Conservation (phyloP, 2,888 invertebrate species). For the Drosophila rellima region DNA sequence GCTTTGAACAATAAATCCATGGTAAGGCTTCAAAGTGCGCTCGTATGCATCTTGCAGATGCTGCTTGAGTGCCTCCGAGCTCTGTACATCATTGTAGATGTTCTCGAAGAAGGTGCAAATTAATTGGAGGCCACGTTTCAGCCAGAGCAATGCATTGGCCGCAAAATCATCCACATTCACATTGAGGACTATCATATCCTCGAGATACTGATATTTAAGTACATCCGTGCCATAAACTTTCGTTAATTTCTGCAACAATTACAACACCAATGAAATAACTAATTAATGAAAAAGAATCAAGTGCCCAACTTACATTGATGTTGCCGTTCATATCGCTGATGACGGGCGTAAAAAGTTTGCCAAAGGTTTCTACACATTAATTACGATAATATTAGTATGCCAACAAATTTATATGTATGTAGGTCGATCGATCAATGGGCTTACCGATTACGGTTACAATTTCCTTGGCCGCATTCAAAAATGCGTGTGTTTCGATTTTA, state of each 20-base stretch:
- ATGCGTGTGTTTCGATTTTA: slow-evolving; percentile 88
- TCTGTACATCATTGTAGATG: slow-evolving; percentile 81
- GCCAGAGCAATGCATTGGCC: slow-evolving; percentile 90
- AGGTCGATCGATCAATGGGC: slow-evolving; percentile 73
- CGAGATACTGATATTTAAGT: slow-evolving; percentile 87
- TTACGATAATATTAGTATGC: slow-evolving; percentile 1
- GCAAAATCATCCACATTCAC: slow-evolving; percentile 87
- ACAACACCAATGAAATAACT: not conserved
- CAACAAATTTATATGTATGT: slow-evolving; percentile 3
- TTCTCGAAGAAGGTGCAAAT: slow-evolving; percentile 85
- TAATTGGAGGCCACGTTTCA: slow-evolving; percentile 87
- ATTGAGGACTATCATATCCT: slow-evolving; percentile 90
- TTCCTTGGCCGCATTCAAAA: slow-evolving; percentile 88
- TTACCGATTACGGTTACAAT: slow-evolving; percentile 89
- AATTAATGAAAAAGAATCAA: not conserved
- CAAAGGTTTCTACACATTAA: slow-evolving; percentile 89
- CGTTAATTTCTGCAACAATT: slow-evolving; percentile 87
- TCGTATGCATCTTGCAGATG: slow-evolving; percentile 90
- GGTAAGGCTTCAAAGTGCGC: slow-evolving; percentile 90
- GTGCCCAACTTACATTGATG: slow-evolving; percentile 88
- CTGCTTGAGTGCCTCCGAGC: slow-evolving; percentile 87
- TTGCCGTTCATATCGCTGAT: slow-evolving; percentile 92
- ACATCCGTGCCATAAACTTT: slow-evolving; percentile 87
- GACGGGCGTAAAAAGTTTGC: slow-evolving; percentile 90
- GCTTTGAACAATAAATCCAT: slow-evolving; percentile 92